These are phyloP conservation scores for Lepilemur septentrionalis DNA, from an alignment of 2,797 vertebrate species.

Conservation along the genomic window DNA sequence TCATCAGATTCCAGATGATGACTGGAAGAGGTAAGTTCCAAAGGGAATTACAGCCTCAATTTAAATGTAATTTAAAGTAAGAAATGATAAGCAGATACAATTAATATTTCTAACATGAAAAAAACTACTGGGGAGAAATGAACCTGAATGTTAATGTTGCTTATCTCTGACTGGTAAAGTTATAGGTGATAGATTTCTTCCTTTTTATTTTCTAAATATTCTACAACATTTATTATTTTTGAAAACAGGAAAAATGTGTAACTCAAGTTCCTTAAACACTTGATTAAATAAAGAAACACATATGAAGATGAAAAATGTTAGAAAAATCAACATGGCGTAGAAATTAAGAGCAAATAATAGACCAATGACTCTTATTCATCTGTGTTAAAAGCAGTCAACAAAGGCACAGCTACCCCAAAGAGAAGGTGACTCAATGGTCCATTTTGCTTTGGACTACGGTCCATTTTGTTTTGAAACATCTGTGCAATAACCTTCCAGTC, in stretches of 20 bases:
- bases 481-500: not conserved
- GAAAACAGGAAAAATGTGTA: not conserved
- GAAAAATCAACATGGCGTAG: not conserved
- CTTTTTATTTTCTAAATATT: conserved; percentile 53
- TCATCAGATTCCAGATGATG: not conserved
- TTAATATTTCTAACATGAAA: conserved; percentile 62
- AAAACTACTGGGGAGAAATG: conserved; percentile 47
- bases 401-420: not conserved
- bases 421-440: not conserved
- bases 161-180: conserved; percentile 54
- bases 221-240: conserved; percentile 47
- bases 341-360: conserved; percentile 52
- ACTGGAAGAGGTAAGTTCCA: not conserved
- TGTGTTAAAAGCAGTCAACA: not conserved
- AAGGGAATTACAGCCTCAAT: conserved; percentile 32
- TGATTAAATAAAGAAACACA: conserved; percentile 32
- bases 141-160: conserved; percentile 33
- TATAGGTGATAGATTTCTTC: conserved; percentile 48
- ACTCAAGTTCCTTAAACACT: conserved; percentile 25
- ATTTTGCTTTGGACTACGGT: not conserved
- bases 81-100: conserved; percentile 57
- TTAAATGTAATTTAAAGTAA: conserved; percentile 60
- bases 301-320: conserved; percentile 20
- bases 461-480: not conserved
- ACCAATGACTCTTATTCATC: not conserved